phyloP scores from a whole-genome alignment of 2,113 vertebrate species.

The Noctilio leporinus region DNA sequence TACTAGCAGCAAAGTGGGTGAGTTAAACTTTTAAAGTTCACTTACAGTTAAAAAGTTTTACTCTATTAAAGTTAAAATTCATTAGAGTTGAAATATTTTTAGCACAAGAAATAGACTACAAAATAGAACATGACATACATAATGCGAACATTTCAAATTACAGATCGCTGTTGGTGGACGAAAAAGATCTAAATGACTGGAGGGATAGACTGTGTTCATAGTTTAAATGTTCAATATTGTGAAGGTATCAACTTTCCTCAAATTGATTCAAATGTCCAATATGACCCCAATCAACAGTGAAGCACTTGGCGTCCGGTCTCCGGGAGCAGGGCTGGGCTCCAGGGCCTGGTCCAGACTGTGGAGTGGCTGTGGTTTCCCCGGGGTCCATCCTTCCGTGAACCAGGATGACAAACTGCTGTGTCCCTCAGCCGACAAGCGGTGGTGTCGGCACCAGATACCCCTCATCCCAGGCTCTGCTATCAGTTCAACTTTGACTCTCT shows the following conservation, averaged over 20 bases:
- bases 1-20: background rate
- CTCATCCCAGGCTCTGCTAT: background rate
- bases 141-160: background rate
- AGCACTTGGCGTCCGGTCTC: background rate
- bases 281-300: background rate
- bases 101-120: background rate
- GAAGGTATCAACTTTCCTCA: background rate
- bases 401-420: background rate
- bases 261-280: background rate
- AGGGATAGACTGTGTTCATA: background rate
- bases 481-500: background rate
- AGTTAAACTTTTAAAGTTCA: background rate
- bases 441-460: background rate
- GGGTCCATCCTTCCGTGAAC: background rate
- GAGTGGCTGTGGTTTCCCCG: background rate
- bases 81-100: background rate
- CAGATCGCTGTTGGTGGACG: background rate
- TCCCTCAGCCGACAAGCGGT: background rate
- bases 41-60: too few species aligned
- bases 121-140: background rate
- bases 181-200: background rate
- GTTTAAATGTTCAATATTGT: background rate
- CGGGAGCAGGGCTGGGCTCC: background rate
- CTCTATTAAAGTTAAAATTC: too few species aligned
- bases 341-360: too few species aligned